phyloP scores from a whole-genome alignment of 2,888 invertebrate species.

The Ephialtes manifestator region DNA sequence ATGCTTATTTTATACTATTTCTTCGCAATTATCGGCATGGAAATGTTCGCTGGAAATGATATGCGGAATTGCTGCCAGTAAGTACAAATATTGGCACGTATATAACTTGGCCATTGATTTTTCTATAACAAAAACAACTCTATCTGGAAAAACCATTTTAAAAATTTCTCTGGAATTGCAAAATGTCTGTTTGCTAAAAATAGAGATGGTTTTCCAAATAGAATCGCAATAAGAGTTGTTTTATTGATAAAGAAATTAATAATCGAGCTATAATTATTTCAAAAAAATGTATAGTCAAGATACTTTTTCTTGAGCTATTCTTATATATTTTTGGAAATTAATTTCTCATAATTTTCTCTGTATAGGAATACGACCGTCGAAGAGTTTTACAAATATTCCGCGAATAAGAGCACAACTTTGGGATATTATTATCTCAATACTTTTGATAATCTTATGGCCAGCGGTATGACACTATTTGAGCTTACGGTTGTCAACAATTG shows the following conservation, averaged over 20 bases:
- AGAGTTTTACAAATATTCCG: slow-evolving; percentile 92
- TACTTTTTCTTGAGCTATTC: neutral
- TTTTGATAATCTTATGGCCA: slow-evolving; percentile 92
- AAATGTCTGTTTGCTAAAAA: too few relatives aligned
- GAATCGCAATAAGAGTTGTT: too few relatives aligned
- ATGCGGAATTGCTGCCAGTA: slow-evolving; percentile 94
- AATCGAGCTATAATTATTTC: too few relatives aligned
- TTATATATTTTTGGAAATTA: neutral
- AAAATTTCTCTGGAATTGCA: too few relatives aligned
- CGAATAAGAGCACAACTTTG: slow-evolving; percentile 89
- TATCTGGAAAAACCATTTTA: too few relatives aligned
- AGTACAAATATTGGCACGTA: slow-evolving; percentile 82
- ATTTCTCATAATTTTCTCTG: neutral
- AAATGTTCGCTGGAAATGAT: slow-evolving; percentile 92
- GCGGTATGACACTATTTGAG: slow-evolving; percentile 95
- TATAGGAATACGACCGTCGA: slow-evolving; percentile 93
- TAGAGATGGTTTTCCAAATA: too few relatives aligned
- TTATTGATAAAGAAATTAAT: too few relatives aligned
- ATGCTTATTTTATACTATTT: slow-evolving; percentile 95
- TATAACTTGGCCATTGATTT: neutral
- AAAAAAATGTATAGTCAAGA: too few relatives aligned
- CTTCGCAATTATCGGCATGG: slow-evolving; percentile 97
- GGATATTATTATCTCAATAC: slow-evolving; percentile 96
- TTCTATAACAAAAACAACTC: too few relatives aligned
- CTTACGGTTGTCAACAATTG: slow-evolving; percentile 97